Evolutionary conservation across 2,113 vertebrate species (phyloP).

Genomic region (Brachirus orientalis): DNA sequence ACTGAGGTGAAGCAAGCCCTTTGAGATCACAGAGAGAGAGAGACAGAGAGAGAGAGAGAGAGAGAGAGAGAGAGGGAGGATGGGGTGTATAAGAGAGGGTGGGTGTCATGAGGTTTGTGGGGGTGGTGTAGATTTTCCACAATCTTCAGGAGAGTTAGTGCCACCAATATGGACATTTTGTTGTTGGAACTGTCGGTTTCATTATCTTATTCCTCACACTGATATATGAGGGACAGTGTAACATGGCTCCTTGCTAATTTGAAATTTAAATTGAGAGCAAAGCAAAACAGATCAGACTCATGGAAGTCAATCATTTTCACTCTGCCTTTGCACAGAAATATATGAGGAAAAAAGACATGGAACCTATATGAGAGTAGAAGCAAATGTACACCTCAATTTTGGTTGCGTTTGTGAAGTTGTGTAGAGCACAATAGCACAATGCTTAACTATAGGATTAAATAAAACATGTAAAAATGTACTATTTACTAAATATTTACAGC

Average conservation of each 20-base stretch:
- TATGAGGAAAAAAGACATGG: too few relatives aligned
- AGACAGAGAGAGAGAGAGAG: background rate
- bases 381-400: too few relatives aligned
- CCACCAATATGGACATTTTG: background rate
- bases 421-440: too few relatives aligned
- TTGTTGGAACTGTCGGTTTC: too few relatives aligned
- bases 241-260: background rate
- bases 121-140: slow-evolving; percentile 34
- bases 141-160: background rate
- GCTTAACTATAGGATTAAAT: too few relatives aligned
- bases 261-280: slow-evolving; percentile 12
- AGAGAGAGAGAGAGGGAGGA: background rate
- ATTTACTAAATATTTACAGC: too few relatives aligned
- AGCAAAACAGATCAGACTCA: slow-evolving; percentile 21
- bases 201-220: background rate
- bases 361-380: too few relatives aligned
- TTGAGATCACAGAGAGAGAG: slow-evolving; percentile 81
- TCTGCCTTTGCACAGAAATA: too few relatives aligned
- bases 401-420: too few relatives aligned
- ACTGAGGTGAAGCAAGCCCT: slow-evolving; percentile 86
- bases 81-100: slow-evolving; percentile 4
- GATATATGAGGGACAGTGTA: background rate
- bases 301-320: background rate
- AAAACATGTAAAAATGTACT: too few relatives aligned
- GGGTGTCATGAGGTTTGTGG: slow-evolving; percentile 32